Percentiles rank a stretch among this genome's conserved stretches.
These are phyloP conservation scores for Heteractis magnifica DNA, from an alignment of 92 coral and sea anemone genomes.

Conservation along the genomic window DNA sequence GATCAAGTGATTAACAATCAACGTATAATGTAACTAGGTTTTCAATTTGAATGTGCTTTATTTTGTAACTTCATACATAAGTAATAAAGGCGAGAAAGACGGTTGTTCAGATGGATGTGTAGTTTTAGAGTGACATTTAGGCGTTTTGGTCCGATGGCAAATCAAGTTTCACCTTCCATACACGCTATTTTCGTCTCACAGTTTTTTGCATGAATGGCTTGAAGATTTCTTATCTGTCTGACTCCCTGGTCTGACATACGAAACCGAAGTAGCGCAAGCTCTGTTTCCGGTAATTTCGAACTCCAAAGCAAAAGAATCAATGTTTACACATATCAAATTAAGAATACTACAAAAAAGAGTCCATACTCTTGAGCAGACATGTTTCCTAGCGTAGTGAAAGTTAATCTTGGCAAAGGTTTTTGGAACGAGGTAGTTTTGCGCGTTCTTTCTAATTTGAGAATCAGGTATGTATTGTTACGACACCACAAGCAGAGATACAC, in stretches of 20 bases:
- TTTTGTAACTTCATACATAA: slow-evolving; percentile 43
- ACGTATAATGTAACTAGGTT: slow-evolving; percentile 21
- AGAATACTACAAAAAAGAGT: not conserved
- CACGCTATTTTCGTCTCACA: not conserved
- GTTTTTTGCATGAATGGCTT: slow-evolving; percentile 10
- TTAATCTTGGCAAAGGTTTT: not conserved
- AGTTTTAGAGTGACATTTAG: slow-evolving; percentile 5
- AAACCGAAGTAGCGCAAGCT: slow-evolving; percentile 15
- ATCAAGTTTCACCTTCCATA: not conserved
- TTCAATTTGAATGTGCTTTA: slow-evolving; percentile 32
- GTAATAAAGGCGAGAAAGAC: slow-evolving; percentile 27
- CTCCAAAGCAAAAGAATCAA: slow-evolving; percentile 4
- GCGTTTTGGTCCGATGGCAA: not conserved
- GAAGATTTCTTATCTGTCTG: not conserved
- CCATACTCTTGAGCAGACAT: not conserved
- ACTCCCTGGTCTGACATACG: not conserved
- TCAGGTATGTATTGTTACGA: not conserved
- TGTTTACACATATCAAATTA: slow-evolving; percentile 7
- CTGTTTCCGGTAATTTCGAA: slow-evolving; percentile 19
- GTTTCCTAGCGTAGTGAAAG: slow-evolving; percentile 2
- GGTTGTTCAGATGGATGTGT: slow-evolving; percentile 29
- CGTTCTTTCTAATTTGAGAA: slow-evolving; percentile 20
- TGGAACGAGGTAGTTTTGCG: not conserved
- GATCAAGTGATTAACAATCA: slow-evolving; percentile 21
- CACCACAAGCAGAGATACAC: slow-evolving; percentile 24